phyloP scores from a whole-genome alignment of 2,797 vertebrate genomes.

The Pelobates cultripes region DNA sequence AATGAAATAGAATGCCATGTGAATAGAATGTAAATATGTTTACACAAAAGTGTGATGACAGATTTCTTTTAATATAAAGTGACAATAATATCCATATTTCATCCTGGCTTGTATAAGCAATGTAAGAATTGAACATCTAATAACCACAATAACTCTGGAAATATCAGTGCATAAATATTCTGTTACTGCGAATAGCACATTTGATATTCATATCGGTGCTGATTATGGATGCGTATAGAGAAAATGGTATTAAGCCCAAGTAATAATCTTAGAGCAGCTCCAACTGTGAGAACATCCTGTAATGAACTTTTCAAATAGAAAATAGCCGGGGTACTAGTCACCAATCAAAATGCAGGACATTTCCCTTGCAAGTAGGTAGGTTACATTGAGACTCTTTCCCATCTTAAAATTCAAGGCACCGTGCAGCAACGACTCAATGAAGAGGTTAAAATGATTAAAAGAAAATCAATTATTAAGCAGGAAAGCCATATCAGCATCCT shows the following conservation, averaged over 20 bases:
- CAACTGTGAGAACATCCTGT: too few relatives aligned
- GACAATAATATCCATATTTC: background rate
- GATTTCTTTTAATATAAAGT: background rate
- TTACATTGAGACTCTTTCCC: too few relatives aligned
- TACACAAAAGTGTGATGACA: background rate
- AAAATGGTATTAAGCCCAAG: too few relatives aligned
- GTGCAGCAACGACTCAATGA: too few relatives aligned
- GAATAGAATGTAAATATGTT: background rate
- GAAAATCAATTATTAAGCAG: background rate
- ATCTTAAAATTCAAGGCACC: too few relatives aligned
- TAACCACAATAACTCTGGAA: background rate
- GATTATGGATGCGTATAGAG: background rate
- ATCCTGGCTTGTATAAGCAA: background rate
- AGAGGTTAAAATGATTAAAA: too few relatives aligned
- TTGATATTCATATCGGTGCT: background rate
- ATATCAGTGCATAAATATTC: slow-evolving; percentile 16
- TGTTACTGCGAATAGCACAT: background rate
- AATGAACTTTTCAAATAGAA: too few relatives aligned
- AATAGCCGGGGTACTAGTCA: too few relatives aligned
- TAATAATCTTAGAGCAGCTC: too few relatives aligned
- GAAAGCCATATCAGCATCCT: slow-evolving; percentile 7
- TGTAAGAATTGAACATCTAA: background rate
- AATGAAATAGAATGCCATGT: too few relatives aligned
- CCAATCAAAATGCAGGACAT: too few relatives aligned
- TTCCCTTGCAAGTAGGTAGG: too few relatives aligned